Evolutionary conservation across 2,797 vertebrate genomes (phyloP), one percentile per base, ranked within the genome.

Genomic region (Chrysocyon brachyurus): DNA sequence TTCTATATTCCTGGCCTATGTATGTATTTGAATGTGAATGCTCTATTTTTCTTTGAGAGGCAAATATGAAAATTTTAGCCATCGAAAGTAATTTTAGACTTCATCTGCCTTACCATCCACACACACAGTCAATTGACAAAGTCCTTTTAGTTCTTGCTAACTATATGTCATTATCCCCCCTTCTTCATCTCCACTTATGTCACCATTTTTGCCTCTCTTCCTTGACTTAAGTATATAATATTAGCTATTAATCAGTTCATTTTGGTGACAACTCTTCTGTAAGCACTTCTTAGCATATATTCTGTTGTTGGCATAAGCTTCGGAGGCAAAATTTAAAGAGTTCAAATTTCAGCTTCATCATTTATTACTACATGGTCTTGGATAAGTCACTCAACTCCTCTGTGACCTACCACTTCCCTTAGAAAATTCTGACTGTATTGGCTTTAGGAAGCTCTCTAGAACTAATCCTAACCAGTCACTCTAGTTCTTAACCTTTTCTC

Each of bases 11-110:
- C n/a, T 92, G 59, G 8, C 31, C 2, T 94, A 2, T 49, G 16
- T 79, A 28, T 96, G 6, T 91, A 70, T 93, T 89, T 79, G 14
- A 96, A 89, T 64, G 2, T 93, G 49, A 95, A 56, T 90, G 22
- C n/a, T 92, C 31, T 87, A n/a, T 54, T 84, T 98, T 97, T 70
- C 52, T 78, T 87, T 88, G 49, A 92, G 40, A 86, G 61, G 78
- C 33, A 91, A 68, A 86, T 89, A 40, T 75, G 81, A 90, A 94
- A 63, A 84, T 75, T 94, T 93, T 15, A 89, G 17, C 68, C 46
- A 70, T 72, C 36, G 88, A 46, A 86, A 93, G 24, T 86, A 85
- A 82, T 57, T 85, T 92, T 86, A 83, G 24, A 87, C 26, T 88
- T 95, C 12, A 3, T 61, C 28, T 92, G 33, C n/a, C 22, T 61